Conservation (phyloP, 2,888 invertebrate genomes). For the Pristionchus entomophagus region DNA sequence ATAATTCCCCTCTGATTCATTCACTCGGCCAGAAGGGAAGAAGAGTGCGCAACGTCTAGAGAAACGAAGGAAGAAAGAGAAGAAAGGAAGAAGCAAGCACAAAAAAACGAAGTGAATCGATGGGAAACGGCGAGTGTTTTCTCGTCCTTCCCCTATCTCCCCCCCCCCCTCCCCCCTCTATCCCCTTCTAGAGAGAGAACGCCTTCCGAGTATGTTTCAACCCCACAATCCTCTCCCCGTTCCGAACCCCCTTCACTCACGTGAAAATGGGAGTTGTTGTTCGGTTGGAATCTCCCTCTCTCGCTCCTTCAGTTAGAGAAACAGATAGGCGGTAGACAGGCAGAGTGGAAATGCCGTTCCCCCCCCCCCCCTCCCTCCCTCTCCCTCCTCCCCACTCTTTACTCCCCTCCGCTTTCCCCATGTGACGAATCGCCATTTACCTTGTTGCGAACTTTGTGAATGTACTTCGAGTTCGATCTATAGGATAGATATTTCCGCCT, state of each 20-base stretch:
- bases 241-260: not conserved
- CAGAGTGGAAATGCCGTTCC: slow-evolving; percentile 2
- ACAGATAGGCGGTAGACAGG: slow-evolving; percentile 14
- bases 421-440: not conserved
- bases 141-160: slow-evolving; percentile 22
- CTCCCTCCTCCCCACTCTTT: not conserved
- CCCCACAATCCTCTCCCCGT: not conserved
- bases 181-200: too few relatives aligned
- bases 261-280: not conserved
- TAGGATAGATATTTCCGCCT: not conserved
- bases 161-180: not conserved
- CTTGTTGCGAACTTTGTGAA: not conserved
- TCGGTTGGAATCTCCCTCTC: not conserved
- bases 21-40: not conserved
- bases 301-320: slow-evolving; percentile 1
- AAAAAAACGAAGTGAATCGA: not conserved
- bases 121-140: not conserved
- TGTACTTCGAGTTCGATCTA: too few relatives aligned
- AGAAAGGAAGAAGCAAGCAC: slow-evolving; percentile 16
- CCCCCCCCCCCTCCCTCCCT: slow-evolving; percentile 20
- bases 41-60: not conserved
- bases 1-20: not conserved
- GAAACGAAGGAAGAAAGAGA: slow-evolving; percentile 11
- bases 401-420: not conserved
- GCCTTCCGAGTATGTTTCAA: not conserved